phyloP scores from a whole-genome alignment of 2,888 invertebrate species.

The Marasmarcha lunaedactyla region DNA sequence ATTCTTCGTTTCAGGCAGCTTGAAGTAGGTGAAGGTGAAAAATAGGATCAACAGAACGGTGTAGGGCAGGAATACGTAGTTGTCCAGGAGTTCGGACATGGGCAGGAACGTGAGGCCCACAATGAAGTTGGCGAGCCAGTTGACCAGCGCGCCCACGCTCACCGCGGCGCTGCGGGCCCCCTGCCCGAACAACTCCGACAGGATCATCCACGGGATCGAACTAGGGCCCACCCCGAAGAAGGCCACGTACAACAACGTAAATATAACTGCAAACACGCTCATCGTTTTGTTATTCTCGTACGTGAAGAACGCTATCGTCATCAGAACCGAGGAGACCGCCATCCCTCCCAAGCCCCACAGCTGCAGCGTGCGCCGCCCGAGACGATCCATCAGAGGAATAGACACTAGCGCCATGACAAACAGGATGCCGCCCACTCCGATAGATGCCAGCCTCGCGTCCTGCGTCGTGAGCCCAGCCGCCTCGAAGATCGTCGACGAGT shows the following conservation, averaged over 20 bases:
- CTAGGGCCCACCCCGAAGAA: slow-evolving; percentile 65
- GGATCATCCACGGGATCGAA: slow-evolving; percentile 66
- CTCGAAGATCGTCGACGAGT: slow-evolving; percentile 75
- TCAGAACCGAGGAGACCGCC: slow-evolving; percentile 78
- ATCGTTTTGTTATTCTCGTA: slow-evolving; percentile 47
- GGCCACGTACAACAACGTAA: slow-evolving; percentile 58
- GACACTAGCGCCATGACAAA: slow-evolving; percentile 81
- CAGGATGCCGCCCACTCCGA: slow-evolving; percentile 78
- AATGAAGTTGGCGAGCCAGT: slow-evolving; percentile 66
- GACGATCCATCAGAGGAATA: slow-evolving; percentile 80
- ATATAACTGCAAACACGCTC: slow-evolving; percentile 59
- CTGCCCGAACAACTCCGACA: slow-evolving; percentile 62
- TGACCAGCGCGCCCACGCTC: slow-evolving; percentile 58
- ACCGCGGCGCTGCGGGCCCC: slow-evolving; percentile 61
- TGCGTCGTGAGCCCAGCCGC: slow-evolving; percentile 71
- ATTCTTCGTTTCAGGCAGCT: slow-evolving; percentile 64
- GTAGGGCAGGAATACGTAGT: slow-evolving; percentile 58
- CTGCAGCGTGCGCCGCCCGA: slow-evolving; percentile 78
- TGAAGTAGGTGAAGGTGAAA: slow-evolving; percentile 55
- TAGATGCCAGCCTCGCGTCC: slow-evolving; percentile 75
- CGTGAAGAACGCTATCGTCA: slow-evolving; percentile 69
- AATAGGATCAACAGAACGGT: slow-evolving; percentile 53
- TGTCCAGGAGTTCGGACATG: slow-evolving; percentile 39
- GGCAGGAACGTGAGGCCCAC: slow-evolving; percentile 57
- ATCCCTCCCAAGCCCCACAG: slow-evolving; percentile 78